Percentiles rank a stretch among this genome's conserved stretches.
These are phyloP conservation scores for Mola mola DNA, from an alignment of 2,113 vertebrate species.

Conservation along the genomic window DNA sequence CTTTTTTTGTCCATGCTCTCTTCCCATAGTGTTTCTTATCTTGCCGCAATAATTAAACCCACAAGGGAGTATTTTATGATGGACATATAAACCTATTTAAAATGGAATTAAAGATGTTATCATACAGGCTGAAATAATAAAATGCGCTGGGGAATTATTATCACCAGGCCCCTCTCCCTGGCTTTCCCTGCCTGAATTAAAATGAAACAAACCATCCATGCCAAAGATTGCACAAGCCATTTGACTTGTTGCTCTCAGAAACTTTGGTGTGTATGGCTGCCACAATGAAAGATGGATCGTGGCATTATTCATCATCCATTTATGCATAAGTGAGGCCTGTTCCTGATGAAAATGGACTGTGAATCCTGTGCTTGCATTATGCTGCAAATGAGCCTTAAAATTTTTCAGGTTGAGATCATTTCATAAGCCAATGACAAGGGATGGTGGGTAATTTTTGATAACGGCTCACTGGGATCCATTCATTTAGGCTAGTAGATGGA, in stretches of 20 bases:
- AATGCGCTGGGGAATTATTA: slow-evolving; percentile 73
- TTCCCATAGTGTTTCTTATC: slow-evolving; percentile 72
- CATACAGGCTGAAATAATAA: slow-evolving; percentile 71
- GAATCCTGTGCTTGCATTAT: slow-evolving; percentile 11
- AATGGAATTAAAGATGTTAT: slow-evolving; percentile 82
- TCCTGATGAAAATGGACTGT: slow-evolving; percentile 12
- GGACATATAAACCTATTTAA: slow-evolving; percentile 81
- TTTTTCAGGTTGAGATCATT: slow-evolving; percentile 35
- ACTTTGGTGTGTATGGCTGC: slow-evolving; percentile 39
- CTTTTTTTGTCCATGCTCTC: slow-evolving; percentile 71
- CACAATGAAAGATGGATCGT: slow-evolving; percentile 28
- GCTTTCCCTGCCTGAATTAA: slow-evolving; percentile 57
- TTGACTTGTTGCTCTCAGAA: slow-evolving; percentile 66
- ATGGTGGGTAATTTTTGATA: slow-evolving; percentile 40
- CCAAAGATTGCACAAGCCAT: slow-evolving; percentile 59
- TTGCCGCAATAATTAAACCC: slow-evolving; percentile 76
- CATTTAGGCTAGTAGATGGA: slow-evolving; percentile 30
- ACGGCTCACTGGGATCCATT: slow-evolving; percentile 41
- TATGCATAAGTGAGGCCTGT: slow-evolving; percentile 25
- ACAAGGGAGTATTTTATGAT: slow-evolving; percentile 78
- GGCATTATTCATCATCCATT: slow-evolving; percentile 24
- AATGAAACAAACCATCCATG: slow-evolving; percentile 56
- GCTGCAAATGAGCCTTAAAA: slow-evolving; percentile 48
- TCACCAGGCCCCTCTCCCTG: slow-evolving; percentile 37
- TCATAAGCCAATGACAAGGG: slow-evolving; percentile 25